Conservation (phyloP, 2,113 vertebrate genomes). For the Mesitornis unicolor region DNA sequence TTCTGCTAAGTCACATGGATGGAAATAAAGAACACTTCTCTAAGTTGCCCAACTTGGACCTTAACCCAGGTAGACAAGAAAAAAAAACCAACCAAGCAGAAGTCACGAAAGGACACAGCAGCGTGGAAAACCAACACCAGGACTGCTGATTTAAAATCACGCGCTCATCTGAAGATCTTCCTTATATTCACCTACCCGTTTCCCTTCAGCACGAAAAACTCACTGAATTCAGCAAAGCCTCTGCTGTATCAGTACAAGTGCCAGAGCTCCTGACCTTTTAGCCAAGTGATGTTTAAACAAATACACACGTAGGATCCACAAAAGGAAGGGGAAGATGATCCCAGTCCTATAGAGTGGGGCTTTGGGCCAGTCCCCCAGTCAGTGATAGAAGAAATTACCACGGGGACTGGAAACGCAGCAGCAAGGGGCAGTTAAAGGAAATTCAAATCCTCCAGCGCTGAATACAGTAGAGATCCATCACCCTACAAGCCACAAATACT, state of each 20-base stretch:
- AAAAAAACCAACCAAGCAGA: background rate
- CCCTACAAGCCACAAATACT: background rate
- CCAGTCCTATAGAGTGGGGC: background rate
- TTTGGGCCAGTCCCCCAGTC: background rate
- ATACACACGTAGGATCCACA: background rate
- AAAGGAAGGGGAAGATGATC: background rate
- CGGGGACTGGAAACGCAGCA: background rate
- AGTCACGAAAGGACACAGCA: background rate
- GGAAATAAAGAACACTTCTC: background rate
- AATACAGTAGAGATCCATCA: background rate
- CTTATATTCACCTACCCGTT: background rate
- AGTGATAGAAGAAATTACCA: background rate
- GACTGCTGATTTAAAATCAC: background rate
- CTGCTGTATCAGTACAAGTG: background rate
- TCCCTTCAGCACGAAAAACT: background rate
- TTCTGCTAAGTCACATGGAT: background rate
- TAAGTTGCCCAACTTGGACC: background rate
- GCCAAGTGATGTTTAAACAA: background rate
- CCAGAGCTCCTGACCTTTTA: background rate
- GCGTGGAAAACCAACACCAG: background rate
- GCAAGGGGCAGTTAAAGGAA: background rate
- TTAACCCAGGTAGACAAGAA: background rate
- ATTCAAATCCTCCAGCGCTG: background rate
- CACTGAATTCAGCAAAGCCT: background rate
- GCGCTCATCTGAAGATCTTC: background rate